phyloP scores from a whole-genome alignment of 2,888 invertebrate species.

The Yponomeuta plumbellus region DNA sequence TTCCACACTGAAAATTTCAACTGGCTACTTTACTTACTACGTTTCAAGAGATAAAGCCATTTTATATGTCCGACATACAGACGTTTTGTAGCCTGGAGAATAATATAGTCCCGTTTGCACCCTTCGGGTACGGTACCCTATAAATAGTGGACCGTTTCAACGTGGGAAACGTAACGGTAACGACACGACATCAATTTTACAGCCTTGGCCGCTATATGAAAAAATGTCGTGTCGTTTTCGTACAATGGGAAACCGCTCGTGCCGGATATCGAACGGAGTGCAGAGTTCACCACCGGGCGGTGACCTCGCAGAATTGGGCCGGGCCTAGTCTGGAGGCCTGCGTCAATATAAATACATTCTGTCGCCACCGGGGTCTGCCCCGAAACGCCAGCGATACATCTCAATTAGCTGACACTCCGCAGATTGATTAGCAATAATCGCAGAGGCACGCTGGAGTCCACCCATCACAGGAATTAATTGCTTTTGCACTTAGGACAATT shows the following conservation, averaged over 20 bases:
- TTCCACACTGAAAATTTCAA: too few species aligned
- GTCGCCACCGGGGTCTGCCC: not conserved
- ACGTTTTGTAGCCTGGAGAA: too few species aligned
- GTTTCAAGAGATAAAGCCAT: too few species aligned
- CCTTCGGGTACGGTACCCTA: too few species aligned
- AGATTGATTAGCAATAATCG: not conserved
- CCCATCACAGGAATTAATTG: not conserved
- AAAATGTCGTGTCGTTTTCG: slow-evolving; percentile 2
- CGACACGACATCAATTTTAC: too few species aligned
- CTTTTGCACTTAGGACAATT: not conserved
- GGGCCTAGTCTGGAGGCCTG: slow-evolving; percentile 51
- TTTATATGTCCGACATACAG: too few species aligned
- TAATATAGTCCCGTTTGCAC: too few species aligned
- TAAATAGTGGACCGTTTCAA: too few species aligned
- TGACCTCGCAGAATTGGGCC: slow-evolving; percentile 67
- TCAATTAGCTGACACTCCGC: not conserved
- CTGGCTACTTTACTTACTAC: too few species aligned
- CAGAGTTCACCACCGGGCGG: slow-evolving; percentile 67
- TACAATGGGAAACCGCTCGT: slow-evolving; percentile 11
- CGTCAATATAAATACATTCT: slow-evolving; percentile 6
- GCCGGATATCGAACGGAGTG: slow-evolving; percentile 38
- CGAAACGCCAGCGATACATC: not conserved
- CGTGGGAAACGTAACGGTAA: too few species aligned
- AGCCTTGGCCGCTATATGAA: too few species aligned
- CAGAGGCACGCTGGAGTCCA: slow-evolving; percentile 3